Evolutionary conservation across 2,888 invertebrate species (phyloP), one percentile per base, ranked within the genome.

Genomic region (Gerris lacustris): DNA sequence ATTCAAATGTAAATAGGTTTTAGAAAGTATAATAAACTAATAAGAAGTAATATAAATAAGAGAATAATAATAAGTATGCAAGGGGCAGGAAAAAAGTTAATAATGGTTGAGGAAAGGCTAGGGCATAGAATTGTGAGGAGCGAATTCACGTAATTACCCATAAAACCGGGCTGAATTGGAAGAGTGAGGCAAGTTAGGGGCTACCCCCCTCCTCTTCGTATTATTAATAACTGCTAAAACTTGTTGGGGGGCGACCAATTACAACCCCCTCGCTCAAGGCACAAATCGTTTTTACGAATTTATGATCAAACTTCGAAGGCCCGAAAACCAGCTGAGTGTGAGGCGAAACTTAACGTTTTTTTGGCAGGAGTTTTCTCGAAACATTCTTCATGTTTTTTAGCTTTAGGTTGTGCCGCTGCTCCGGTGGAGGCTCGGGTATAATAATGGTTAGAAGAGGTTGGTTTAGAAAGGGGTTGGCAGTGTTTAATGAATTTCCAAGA

Each of bases 211-310:
- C 31, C 31, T 31, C 55, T 55, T 15, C 11, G 55, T 55, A 55
- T 55, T 55, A 55, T 55, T 55, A 55, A 55, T 55, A 55, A 55
- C 55, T 55, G 55, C 55, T 55, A 55, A 31, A 55, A 55, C 55
- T 55, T 55, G 55, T 5, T 15, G 11, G 11, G 55, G 9, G 55
- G 55, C 55, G 55, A 55, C 55, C 55, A 55, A 55, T 55, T 55
- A 55, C 55, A 55, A 55, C 11, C 55, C 55, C 55, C 55, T 55
- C 55, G 2, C 55, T 55, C 15, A 9, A 11, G 9, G 9, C 55
- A 15, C 55, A 55, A 55, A 55, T 15, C 15, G 55, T 55, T 55
- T 31, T 55, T 55, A 55, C 55, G 55, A 55, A 55, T 55, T 55
- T 55, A 55, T 55, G 55, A 55, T 55, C 55, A 55, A 55, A 55